Percentiles rank a stretch among this genome's conserved stretches.
phyloP scores from a whole-genome alignment of 2,797 vertebrate genomes.

The Onychomys torridus region DNA sequence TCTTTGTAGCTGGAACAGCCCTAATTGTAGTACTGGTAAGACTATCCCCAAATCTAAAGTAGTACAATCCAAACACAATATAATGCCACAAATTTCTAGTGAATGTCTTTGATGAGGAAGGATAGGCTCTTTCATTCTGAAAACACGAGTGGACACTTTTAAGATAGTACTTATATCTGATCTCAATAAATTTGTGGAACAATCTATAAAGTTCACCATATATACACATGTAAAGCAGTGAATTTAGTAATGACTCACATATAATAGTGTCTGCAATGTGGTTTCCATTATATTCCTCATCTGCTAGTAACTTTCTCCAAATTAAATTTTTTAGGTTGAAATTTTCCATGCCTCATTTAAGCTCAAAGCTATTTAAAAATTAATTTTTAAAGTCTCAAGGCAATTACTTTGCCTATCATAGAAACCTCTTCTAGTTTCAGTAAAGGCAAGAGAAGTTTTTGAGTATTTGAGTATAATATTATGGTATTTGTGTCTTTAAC shows the following conservation, averaged over 20 bases:
- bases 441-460: background rate
- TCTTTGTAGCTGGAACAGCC: conserved; percentile 50
- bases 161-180: conserved; percentile 40
- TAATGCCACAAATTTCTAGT: conserved; percentile 41
- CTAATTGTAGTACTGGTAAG: background rate
- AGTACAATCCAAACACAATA: conserved; percentile 59
- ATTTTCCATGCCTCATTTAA: conserved; percentile 76
- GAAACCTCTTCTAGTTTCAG: conserved; percentile 62
- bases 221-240: background rate
- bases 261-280: conserved; percentile 72
- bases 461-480: background rate
- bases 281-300: conserved; percentile 74
- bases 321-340: conserved; percentile 77
- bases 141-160: conserved; percentile 10
- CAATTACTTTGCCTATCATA: conserved; percentile 65
- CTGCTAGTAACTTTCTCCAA: conserved; percentile 76
- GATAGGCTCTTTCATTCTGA: conserved; percentile 47
- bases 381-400: conserved; percentile 84
- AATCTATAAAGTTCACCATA: background rate
- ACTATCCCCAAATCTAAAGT: conserved; percentile 42
- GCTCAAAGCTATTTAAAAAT: conserved; percentile 66
- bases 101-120: conserved; percentile 42
- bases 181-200: conserved; percentile 40
- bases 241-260: conserved; percentile 62
- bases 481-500: background rate